Conservation (phyloP, 2,113 vertebrate genomes). For the Eurypyga helias region DNA sequence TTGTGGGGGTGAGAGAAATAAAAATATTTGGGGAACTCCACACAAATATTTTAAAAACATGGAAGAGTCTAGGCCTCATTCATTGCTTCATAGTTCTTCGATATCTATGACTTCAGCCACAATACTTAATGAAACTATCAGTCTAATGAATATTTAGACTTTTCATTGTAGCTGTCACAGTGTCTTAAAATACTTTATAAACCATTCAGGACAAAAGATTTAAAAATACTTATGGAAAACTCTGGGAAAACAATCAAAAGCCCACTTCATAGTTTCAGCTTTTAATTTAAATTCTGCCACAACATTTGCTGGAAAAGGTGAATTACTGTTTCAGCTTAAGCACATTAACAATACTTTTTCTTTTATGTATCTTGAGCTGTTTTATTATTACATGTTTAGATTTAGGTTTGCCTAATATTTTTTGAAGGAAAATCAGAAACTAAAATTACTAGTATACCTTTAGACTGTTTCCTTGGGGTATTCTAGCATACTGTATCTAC, state of each 20-base stretch:
- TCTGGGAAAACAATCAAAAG: neutral
- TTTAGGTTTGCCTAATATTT: neutral
- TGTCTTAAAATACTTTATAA: neutral
- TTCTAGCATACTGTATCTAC: neutral
- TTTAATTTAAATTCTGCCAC: neutral
- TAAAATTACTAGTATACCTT: neutral
- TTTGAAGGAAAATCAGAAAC: neutral
- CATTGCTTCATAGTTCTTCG: neutral
- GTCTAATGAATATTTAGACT: neutral
- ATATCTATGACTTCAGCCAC: neutral
- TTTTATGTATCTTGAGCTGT: neutral
- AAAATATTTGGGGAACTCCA: accelerated
- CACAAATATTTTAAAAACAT: neutral
- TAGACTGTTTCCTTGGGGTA: neutral
- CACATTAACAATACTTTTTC: neutral
- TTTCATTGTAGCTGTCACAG: neutral
- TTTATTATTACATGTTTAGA: neutral
- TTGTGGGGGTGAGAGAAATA: neutral
- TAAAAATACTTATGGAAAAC: neutral
- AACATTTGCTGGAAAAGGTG: neutral
- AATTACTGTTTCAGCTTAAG: neutral
- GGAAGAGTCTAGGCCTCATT: accelerated
- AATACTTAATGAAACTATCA: neutral
- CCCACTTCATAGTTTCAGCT: neutral
- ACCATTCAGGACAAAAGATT: neutral